A percentile compares a stretch with the other conserved stretches of the same genome.
Conservation (phyloP, 64 coral and sea anemone species). For the Stylophora pistillata region DNA sequence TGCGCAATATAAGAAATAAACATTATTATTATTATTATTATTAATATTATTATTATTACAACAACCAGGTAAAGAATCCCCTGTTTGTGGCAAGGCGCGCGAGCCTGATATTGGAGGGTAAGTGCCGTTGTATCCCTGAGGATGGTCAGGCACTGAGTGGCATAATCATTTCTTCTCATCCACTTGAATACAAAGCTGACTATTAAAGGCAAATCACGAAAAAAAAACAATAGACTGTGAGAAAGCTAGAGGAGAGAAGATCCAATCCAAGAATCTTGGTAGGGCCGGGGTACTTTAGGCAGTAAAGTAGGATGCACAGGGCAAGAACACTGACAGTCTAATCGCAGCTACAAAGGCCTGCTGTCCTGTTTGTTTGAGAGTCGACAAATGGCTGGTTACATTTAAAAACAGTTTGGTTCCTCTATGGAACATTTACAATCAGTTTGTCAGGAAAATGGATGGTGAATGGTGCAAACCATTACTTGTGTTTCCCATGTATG, state of each 20-base stretch:
- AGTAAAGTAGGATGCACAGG: conserved; percentile 34
- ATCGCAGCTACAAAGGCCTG: conserved; percentile 67
- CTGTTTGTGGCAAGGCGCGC: conserved; percentile 4
- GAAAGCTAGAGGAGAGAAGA: conserved; percentile 51
- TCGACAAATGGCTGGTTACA: conserved; percentile 82
- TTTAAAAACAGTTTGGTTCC: conserved; percentile 20
- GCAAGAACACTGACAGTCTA: conserved; percentile 73
- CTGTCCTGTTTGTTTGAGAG: conserved; percentile 46
- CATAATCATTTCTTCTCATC: background rate
- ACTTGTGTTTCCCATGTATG: conserved; percentile 53
- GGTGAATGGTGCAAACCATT: conserved; percentile 71
- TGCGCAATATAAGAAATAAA: no score
- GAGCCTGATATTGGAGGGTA: conserved; percentile 11
- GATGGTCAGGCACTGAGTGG: background rate
- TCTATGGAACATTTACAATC: conserved; percentile 26
- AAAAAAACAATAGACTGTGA: conserved; percentile 60
- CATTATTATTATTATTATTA: no score
- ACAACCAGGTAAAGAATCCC: conserved; percentile 42
- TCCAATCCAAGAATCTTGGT: conserved; percentile 53
- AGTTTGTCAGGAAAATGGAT: conserved; percentile 40
- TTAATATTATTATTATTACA: no score
- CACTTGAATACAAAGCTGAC: conserved; percentile 30
- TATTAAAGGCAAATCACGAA: conserved; percentile 72
- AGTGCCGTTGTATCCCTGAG: conserved; percentile 34
- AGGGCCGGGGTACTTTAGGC: conserved; percentile 17